A percentile compares a stretch with the other conserved stretches of the same genome.
phyloP scores from a whole-genome alignment of 2,888 invertebrate species.

The Troilus luridus region DNA sequence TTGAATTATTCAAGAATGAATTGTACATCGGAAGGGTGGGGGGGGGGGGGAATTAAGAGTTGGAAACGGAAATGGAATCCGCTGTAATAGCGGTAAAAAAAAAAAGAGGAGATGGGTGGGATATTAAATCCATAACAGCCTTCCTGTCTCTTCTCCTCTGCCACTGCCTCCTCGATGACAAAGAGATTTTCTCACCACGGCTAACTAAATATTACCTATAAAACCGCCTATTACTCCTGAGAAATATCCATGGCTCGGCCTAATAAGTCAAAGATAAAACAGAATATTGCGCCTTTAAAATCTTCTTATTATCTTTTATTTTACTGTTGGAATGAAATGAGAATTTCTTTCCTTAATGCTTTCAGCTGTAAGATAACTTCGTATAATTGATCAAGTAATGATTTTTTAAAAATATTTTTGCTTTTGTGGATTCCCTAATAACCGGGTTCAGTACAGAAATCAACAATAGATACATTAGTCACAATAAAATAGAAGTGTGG shows the following conservation, averaged over 20 bases:
- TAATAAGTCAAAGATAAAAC: constrained; percentile 20
- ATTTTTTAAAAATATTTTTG: no score
- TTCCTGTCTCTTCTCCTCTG: constrained; percentile 4
- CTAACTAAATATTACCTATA: constrained; percentile 20
- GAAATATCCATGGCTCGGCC: background rate
- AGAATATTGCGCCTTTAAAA: background rate
- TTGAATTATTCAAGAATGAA: constrained; percentile 38
- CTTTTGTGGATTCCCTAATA: no score
- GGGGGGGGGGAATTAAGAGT: background rate
- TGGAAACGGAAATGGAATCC: constrained; percentile 27
- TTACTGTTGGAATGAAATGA: background rate
- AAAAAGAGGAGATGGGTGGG: background rate
- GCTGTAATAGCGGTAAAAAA: constrained; percentile 27
- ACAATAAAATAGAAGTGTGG: no score
- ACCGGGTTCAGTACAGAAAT: no score
- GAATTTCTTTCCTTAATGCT: background rate
- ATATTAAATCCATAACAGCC: constrained; percentile 22
- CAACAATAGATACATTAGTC: no score
- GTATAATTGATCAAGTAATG: no score
- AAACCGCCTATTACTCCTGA: background rate
- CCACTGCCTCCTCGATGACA: background rate
- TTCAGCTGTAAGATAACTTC: background rate
- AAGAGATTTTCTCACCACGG: constrained; percentile 17
- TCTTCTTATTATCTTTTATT: background rate
- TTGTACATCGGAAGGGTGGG: background rate